These are phyloP conservation scores for Pterocles gutturalis DNA, from an alignment of 2,113 vertebrate genomes.

Conservation along the genomic window DNA sequence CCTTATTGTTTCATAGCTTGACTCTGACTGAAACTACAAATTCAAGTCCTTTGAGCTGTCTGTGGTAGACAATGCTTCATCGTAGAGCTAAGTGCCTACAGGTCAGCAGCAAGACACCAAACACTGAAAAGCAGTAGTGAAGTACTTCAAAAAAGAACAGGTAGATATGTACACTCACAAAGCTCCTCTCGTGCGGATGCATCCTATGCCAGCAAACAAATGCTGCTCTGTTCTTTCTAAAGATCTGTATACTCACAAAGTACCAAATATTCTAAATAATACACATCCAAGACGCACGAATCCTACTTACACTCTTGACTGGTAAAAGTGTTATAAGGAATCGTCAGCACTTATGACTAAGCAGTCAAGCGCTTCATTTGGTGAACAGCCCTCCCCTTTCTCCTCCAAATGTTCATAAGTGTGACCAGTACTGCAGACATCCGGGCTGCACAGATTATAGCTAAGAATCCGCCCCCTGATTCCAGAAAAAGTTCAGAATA, in stretches of 20 bases:
- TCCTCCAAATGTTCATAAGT: background rate
- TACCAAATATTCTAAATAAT: slow-evolving; percentile 30
- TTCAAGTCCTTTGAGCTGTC: background rate
- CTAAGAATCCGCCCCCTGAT: background rate
- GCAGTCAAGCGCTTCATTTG: slow-evolving; percentile 21
- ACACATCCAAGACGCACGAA: background rate
- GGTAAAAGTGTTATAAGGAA: slow-evolving; percentile 3
- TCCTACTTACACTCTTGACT: slow-evolving; percentile 24
- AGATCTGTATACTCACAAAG: background rate
- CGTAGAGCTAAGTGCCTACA: background rate
- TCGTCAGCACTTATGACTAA: background rate
- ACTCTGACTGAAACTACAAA: background rate
- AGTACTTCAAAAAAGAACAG: slow-evolving; percentile 33
- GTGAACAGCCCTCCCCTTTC: slow-evolving; percentile 1
- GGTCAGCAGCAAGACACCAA: slow-evolving; percentile 35
- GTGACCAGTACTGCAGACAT: background rate
- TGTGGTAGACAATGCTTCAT: slow-evolving; percentile 18
- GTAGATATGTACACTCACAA: background rate
- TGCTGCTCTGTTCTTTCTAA: slow-evolving; percentile 5
- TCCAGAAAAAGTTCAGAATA: background rate
- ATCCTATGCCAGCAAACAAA: slow-evolving; percentile 33
- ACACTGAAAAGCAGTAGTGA: slow-evolving; percentile 4
- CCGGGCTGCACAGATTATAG: background rate
- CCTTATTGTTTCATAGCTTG: slow-evolving; percentile 11
- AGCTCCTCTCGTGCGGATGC: slow-evolving; percentile 20